phyloP scores from a whole-genome alignment of 2,113 vertebrate genomes.

The Lethenteron reissneri region DNA sequence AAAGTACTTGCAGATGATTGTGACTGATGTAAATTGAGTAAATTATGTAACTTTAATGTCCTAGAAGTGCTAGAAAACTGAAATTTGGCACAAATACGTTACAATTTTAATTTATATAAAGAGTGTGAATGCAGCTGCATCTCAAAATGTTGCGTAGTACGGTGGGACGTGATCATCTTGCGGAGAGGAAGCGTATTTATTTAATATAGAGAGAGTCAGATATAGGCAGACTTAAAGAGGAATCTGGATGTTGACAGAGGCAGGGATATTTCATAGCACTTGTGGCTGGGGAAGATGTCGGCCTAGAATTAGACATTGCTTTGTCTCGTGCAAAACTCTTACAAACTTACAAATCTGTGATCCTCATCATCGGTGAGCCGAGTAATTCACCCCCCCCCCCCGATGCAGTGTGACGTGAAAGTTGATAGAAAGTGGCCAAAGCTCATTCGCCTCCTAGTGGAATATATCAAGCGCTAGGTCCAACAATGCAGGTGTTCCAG shows the following conservation, averaged over 20 bases:
- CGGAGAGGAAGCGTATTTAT: neutral
- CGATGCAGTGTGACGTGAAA: too few species aligned
- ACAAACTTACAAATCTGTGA: too few species aligned
- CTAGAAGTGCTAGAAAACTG: neutral
- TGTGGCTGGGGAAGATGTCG: too few species aligned
- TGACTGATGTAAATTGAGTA: neutral
- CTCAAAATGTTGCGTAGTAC: neutral
- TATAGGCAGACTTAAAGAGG: neutral
- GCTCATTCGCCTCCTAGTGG: too few species aligned
- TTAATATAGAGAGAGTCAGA: neutral
- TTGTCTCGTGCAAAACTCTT: too few species aligned
- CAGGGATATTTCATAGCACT: neutral
- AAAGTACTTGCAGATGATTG: neutral
- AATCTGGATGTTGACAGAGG: neutral
- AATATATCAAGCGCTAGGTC: too few species aligned
- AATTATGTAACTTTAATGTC: neutral
- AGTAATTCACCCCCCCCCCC: too few species aligned
- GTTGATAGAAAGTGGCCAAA: too few species aligned
- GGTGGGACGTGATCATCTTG: neutral
- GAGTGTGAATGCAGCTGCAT: neutral
- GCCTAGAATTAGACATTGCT: too few species aligned
- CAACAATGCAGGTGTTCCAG: too few species aligned
- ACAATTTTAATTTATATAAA: neutral
- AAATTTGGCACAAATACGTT: neutral
- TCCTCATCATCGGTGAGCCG: too few species aligned